These are phyloP conservation scores for Cyprinodon tularosa DNA, from an alignment of 2,113 vertebrate species.

Conservation along the genomic window DNA sequence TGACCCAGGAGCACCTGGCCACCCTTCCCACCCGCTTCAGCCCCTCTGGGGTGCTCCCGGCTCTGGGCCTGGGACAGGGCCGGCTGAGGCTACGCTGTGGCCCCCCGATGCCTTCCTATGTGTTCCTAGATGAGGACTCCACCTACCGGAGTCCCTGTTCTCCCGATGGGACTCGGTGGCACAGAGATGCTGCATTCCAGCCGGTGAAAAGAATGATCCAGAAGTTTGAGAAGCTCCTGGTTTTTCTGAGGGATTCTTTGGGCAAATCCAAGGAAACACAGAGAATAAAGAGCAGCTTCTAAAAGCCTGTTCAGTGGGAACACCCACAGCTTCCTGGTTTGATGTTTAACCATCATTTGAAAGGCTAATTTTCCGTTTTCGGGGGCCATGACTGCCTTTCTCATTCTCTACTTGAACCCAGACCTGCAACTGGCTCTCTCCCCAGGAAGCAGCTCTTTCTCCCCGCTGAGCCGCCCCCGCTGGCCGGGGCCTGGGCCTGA, in stretches of 20 bases:
- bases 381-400: slow-evolving; percentile 44
- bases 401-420: slow-evolving; percentile 63
- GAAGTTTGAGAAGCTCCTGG: slow-evolving; percentile 71
- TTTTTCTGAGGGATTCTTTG: slow-evolving; percentile 46
- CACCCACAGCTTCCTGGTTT: slow-evolving; percentile 38
- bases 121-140: slow-evolving; percentile 67
- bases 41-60: slow-evolving; percentile 54
- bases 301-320: slow-evolving; percentile 20
- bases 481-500: slow-evolving; percentile 32
- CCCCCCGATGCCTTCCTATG: slow-evolving; percentile 64
- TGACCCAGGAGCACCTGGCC: slow-evolving; percentile 74
- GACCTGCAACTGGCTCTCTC: slow-evolving; percentile 65
- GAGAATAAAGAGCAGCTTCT: slow-evolving; percentile 22
- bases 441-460: slow-evolving; percentile 60
- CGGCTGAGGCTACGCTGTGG: slow-evolving; percentile 64
- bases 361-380: slow-evolving; percentile 69
- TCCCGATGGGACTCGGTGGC: slow-evolving; percentile 42
- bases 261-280: slow-evolving; percentile 12
- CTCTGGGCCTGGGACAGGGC: slow-evolving; percentile 70
- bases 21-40: slow-evolving; percentile 71
- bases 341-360: slow-evolving; percentile 62
- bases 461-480: slow-evolving; percentile 54
- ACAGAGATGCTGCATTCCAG: slow-evolving; percentile 54
- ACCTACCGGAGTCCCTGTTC: slow-evolving; percentile 52
- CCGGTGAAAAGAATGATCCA: slow-evolving; percentile 65